Base-by-base conservation (phyloP, 2,888 invertebrate species). In the Dilophus febrilis region DNA sequence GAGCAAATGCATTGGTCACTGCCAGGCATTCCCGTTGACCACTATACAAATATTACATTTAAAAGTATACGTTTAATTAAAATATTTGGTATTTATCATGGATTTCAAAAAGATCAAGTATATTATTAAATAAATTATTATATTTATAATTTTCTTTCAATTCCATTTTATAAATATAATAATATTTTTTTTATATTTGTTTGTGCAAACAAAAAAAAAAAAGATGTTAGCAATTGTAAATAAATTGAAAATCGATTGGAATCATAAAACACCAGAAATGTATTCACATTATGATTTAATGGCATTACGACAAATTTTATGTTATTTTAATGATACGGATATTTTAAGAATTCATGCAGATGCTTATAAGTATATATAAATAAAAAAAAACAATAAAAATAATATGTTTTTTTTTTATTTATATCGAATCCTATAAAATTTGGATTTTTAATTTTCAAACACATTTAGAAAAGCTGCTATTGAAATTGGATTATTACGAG, bases 261-360 rank as follows among this genome's bases (percentile, higher is more conserved):
- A 65, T 2, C 60, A 56, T 1, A 74, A 74, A 52, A 57, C 57
- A 22, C 68, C 71, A 0, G 64, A 67, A 43, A 69, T 70, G 43
- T 70, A 68, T 46, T 70, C 71, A 0, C 65, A 61, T 46, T 72
- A 67, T 42, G 73, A 74, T 53, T 54, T 73, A 38, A 56, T 51
- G 30, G 65, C 68, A 1, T 50, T 74, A 39, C 57, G 65, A 27
- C 68, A 71, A 49, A 68, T 73, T 44, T 47, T 72, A 3, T 74
- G 74, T 47, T 64, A 64, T n/a, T 69, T 70, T 40, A 70, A 71
- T 46, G 53, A 52, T 19, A 64, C 64, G 17, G 66, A 70, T 44
- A 68, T 73, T 35, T 57, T 56, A 26, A 55, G 59, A 38, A 71
- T 73, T 40, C 69, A 67, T 47, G 64, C 71, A 1, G 56, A 64